A percentile compares a stretch with the other conserved stretches of the same genome.
These are phyloP conservation scores for Patella caerulea DNA, from an alignment of 2,888 invertebrate species.

Conservation along the genomic window DNA sequence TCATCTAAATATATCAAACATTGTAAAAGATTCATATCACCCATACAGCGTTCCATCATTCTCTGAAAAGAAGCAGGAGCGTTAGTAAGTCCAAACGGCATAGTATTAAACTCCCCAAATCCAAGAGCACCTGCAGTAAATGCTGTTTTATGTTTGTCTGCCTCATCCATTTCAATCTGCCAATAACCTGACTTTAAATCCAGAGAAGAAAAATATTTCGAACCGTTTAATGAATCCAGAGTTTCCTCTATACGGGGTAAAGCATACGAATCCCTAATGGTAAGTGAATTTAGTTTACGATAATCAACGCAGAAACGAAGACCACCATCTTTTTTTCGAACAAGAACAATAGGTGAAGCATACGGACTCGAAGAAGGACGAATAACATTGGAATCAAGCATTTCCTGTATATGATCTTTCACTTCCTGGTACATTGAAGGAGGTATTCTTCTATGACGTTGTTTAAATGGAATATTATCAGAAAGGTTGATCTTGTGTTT, in stretches of 20 bases:
- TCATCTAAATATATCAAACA: slow-evolving; percentile 24
- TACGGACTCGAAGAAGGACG: too few species aligned
- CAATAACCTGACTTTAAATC: slow-evolving; percentile 27
- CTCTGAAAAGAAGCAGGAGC: slow-evolving; percentile 34
- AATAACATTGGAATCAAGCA: too few species aligned
- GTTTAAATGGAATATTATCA: slow-evolving; percentile 18
- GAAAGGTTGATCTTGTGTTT: too few species aligned
- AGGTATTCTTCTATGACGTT: slow-evolving; percentile 10
- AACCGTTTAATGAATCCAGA: slow-evolving; percentile 28
- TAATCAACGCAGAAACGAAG: too few species aligned
- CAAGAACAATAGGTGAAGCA: too few species aligned
- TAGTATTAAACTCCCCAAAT: slow-evolving; percentile 4
- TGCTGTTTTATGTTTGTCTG: slow-evolving; percentile 30
- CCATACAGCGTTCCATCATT: slow-evolving; percentile 27
- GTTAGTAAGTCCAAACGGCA: slow-evolving; percentile 28
- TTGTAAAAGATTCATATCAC: slow-evolving; percentile 16
- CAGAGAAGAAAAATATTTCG: slow-evolving; percentile 25
- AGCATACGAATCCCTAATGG: too few species aligned
- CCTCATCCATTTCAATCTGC: slow-evolving; percentile 29
- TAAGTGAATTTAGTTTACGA: too few species aligned
- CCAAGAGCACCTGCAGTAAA: slow-evolving; percentile 29
- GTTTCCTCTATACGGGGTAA: slow-evolving; percentile 14
- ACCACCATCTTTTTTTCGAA: too few species aligned
- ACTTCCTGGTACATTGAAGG: slow-evolving; percentile 12
- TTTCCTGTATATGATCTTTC: background rate